Base-by-base conservation (phyloP, 2,888 invertebrate species). In the Eristalinus sepulchralis region DNA sequence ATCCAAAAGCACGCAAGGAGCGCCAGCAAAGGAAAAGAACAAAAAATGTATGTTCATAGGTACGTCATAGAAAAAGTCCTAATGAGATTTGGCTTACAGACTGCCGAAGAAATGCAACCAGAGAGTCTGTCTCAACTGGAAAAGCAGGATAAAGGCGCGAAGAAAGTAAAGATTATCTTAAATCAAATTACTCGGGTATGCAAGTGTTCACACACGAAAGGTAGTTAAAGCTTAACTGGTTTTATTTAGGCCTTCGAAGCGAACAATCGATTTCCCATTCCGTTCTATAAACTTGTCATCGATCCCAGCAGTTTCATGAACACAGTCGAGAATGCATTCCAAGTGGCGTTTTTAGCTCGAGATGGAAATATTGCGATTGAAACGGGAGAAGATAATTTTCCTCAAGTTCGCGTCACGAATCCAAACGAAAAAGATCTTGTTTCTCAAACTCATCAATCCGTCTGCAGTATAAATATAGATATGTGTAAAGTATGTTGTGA, bases 251-350 rank as follows among this genome's bases (percentile, higher is more conserved):
- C 88, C 4, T 92, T 92, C 88, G 91, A 91, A 78, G 90, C 90
- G 2, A 92, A 93, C 79, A 88, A 91, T 33, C 89, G 91, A 2
- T 79, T 92, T 81, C 93, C 94, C 0, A 92, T 95, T 60, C 93
- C 93, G n/a, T 95, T 94, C 88, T 95, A 93, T 84, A 91, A 93
- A 85, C 91, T 95, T 31, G 93, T 95, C 57, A 91, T 94, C 70
- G 93, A 95, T 91, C 94, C 94, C 0, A 89, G 90, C 0, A 92
- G 93, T 89, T 95, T 94, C 90, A 93, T 94, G 83, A 93, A 92
- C 81, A 94, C 94, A 1, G 92, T 95, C 8, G 94, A 95, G 89
- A 95, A 95, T 90, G 93, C 94, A 87, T 93, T 95, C 89, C 94
- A 95, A 90, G 92, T 94, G 77, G 93, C 95, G 0, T 95, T 95